A percentile compares a stretch with the other conserved stretches of the same genome.
Conservation (phyloP, 2,888 invertebrate species). For the Automeris io region DNA sequence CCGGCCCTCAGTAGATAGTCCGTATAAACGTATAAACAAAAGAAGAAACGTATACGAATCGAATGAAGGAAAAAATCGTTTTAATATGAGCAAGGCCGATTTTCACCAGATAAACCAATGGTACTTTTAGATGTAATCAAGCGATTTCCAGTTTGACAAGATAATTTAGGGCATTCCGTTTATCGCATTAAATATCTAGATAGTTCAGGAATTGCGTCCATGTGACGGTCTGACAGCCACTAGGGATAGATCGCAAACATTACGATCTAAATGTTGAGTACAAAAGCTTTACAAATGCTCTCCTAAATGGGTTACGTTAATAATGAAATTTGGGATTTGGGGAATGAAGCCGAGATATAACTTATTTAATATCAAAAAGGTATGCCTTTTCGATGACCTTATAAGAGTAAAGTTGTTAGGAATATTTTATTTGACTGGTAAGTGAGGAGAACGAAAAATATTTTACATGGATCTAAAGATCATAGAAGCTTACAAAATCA, state of each 20-base stretch:
- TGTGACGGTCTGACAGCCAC: not conserved
- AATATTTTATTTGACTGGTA: not conserved
- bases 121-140: too few relatives aligned
- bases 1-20: too few relatives aligned
- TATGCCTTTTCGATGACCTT: not conserved
- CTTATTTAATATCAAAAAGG: constrained; percentile 1
- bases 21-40: too few relatives aligned
- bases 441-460: not conserved
- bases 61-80: too few relatives aligned
- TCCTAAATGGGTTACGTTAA: constrained; percentile 1
- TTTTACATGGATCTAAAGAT: not conserved
- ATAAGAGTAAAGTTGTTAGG: not conserved
- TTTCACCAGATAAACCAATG: too few relatives aligned
- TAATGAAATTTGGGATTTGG: constrained; percentile 3
- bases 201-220: not conserved
- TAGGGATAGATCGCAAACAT: constrained; percentile 1
- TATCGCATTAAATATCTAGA: not conserved
- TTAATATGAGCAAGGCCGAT: too few relatives aligned
- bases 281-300: not conserved
- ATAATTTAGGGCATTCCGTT: not conserved
- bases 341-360: not conserved
- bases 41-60: too few relatives aligned
- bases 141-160: too few relatives aligned
- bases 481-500: too few relatives aligned
- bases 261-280: constrained; percentile 1